Percentiles rank a stretch among this genome's conserved stretches.
phyloP scores from a whole-genome alignment of 2,797 vertebrate species.

The Streptopelia turtur region DNA sequence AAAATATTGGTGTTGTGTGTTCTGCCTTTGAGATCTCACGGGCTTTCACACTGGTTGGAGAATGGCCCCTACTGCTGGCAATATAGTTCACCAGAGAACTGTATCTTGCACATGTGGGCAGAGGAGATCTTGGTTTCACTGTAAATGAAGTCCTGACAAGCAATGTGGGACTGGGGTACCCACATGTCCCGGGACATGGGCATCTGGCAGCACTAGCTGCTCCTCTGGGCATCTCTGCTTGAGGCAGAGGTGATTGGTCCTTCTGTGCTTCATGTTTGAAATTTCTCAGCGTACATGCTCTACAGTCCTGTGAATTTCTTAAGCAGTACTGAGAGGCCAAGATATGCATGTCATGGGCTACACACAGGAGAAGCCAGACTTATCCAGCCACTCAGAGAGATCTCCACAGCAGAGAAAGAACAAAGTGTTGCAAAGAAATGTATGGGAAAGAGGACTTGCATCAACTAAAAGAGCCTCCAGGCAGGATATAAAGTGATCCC shows the following conservation, averaged over 20 bases:
- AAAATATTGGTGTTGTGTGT: neutral
- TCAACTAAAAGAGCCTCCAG: neutral
- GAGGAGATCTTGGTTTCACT: neutral
- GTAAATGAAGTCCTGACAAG: neutral
- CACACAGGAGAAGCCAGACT: fast-evolving
- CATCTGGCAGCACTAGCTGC: neutral
- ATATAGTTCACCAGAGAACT: neutral
- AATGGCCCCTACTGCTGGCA: neutral
- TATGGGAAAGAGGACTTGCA: neutral
- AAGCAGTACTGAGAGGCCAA: neutral
- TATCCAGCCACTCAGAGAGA: neutral
- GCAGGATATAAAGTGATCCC: neutral
- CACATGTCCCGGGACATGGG: fast-evolving
- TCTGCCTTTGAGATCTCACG: neutral
- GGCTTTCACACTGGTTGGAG: neutral
- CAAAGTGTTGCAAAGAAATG: neutral
- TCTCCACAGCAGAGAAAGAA: neutral
- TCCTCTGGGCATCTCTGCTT: neutral
- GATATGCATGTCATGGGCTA: fast-evolving
- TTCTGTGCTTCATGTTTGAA: neutral
- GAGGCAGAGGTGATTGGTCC: neutral
- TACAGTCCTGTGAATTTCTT: neutral
- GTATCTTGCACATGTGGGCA: neutral
- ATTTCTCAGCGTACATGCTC: neutral
- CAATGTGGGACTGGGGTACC: neutral